Percentiles rank a stretch among this genome's conserved stretches.
Evolutionary conservation across 2,797 vertebrate genomes (phyloP).

Genomic region (Bradypodion pumilum): DNA sequence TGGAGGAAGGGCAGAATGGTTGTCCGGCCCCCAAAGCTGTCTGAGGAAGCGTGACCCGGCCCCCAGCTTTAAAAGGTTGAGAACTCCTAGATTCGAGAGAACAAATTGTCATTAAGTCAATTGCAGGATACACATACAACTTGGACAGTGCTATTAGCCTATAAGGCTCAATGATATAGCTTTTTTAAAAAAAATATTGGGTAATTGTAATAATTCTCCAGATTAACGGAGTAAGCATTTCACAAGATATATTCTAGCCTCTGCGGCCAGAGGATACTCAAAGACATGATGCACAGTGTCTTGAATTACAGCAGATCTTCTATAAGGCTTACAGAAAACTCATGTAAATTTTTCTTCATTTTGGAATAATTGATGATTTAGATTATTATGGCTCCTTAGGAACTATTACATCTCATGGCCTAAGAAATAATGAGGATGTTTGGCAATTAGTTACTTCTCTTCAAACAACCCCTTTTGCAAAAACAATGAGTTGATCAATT

Average conservation of each 20-base stretch:
- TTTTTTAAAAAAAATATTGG: too few species aligned
- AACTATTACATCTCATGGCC: neutral
- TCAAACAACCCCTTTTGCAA: slow-evolving; percentile 13
- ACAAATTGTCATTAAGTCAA: slow-evolving; percentile 19
- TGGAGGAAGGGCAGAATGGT: too few species aligned
- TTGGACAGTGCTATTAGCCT: slow-evolving; percentile 50
- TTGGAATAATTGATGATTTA: slow-evolving; percentile 46
- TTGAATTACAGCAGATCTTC: slow-evolving; percentile 42
- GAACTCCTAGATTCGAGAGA: too few species aligned
- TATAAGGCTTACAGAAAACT: slow-evolving; percentile 42
- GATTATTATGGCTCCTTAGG: slow-evolving; percentile 40
- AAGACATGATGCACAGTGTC: slow-evolving; percentile 30
- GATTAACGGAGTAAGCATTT: slow-evolving; percentile 35
- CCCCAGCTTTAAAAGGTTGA: too few species aligned
- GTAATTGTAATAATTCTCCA: slow-evolving; percentile 48
- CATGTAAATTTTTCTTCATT: slow-evolving; percentile 51
- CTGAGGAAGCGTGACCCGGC: too few species aligned
- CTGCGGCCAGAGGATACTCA: slow-evolving; percentile 33
- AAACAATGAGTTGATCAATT: neutral
- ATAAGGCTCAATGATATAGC: slow-evolving; percentile 39
- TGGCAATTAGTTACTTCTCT: slow-evolving; percentile 9
- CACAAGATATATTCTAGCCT: slow-evolving; percentile 44
- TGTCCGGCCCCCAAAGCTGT: too few species aligned
- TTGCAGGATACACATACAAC: neutral
- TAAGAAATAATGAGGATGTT: slow-evolving; percentile 1